phyloP scores from a whole-genome alignment of 2,888 invertebrate species.

The Therioaphis trifolii region DNA sequence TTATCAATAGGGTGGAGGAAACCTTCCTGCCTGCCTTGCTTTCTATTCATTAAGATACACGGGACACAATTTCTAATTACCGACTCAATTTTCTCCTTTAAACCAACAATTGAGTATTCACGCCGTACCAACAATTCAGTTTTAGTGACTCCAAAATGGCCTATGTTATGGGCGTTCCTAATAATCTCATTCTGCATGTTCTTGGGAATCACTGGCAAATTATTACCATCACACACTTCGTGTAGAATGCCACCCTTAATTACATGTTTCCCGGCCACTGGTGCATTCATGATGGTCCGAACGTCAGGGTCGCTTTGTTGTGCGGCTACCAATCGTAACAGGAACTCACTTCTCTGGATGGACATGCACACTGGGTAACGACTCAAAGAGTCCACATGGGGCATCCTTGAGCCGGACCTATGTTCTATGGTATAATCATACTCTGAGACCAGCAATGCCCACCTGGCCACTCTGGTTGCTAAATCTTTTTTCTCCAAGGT shows the following conservation, averaged over 20 bases:
- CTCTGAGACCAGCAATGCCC: conserved; percentile 67
- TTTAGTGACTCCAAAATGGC: conserved; percentile 21
- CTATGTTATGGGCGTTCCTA: conserved; percentile 8
- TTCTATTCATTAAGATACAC: conserved; percentile 52
- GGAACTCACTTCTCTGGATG: not conserved
- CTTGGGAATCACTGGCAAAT: conserved; percentile 17
- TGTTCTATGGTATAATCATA: conserved; percentile 67
- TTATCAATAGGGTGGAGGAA: conserved; percentile 20
- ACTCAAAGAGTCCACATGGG: conserved; percentile 67
- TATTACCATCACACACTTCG: not conserved
- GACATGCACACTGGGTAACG: conserved; percentile 64
- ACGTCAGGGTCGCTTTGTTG: not conserved
- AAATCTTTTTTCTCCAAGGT: conserved; percentile 67
- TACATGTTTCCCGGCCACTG: not conserved
- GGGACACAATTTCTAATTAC: conserved; percentile 29
- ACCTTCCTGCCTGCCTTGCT: conserved; percentile 65
- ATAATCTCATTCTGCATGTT: conserved; percentile 7
- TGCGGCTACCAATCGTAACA: not conserved
- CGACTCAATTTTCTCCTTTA: not conserved
- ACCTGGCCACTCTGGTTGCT: conserved; percentile 67
- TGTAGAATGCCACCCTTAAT: not conserved
- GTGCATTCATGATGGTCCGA: not conserved
- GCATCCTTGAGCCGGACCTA: conserved; percentile 67
- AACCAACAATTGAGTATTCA: conserved; percentile 15
- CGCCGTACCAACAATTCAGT: not conserved